Conservation (phyloP, 2,888 invertebrate species). For the Pyrrhosoma nymphula region DNA sequence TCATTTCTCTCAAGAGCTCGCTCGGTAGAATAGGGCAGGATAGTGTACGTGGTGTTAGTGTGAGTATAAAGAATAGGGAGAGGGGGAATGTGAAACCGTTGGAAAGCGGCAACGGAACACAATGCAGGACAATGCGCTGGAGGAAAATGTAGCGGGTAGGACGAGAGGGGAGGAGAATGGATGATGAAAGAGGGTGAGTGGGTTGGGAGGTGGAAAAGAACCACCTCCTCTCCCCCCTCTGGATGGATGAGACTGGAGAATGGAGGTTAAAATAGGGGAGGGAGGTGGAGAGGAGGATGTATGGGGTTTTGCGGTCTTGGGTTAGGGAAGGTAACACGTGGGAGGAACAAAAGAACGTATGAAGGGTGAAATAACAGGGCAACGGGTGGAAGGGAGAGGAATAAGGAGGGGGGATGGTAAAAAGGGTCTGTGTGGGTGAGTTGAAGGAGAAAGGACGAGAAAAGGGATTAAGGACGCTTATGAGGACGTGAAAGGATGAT, state of each 20-base stretch:
- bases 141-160: background rate
- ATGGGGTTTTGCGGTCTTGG: background rate
- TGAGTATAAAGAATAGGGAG: background rate
- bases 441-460: background rate
- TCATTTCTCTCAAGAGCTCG: background rate
- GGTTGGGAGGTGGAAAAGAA: background rate
- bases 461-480: constrained; percentile 10
- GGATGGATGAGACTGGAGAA: background rate
- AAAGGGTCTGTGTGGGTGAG: background rate
- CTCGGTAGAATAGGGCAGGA: no score
- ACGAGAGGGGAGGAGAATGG: background rate
- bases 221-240: no score
- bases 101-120: background rate
- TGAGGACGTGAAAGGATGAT: background rate
- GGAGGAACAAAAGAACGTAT: background rate
- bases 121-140: background rate
- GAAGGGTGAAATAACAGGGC: constrained; percentile 1
- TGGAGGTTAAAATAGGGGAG: background rate
- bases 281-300: background rate
- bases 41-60: no score
- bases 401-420: background rate
- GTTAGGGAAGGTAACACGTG: background rate
- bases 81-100: background rate
- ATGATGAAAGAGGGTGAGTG: background rate
- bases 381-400: background rate